Conservation (phyloP, 2,113 vertebrate genomes). For the Sarotherodon lohbergeri region DNA sequence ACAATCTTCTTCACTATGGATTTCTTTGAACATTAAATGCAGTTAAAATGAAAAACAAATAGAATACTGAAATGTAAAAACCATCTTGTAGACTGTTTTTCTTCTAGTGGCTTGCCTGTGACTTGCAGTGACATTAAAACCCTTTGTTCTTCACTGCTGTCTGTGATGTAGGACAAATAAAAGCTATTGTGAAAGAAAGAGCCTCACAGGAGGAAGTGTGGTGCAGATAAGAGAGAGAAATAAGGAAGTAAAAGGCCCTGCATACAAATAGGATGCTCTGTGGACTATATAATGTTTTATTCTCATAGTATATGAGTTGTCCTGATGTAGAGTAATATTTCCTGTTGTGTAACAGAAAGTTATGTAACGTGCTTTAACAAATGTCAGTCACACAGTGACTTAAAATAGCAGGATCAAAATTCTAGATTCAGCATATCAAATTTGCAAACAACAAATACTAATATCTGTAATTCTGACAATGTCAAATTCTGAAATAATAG, state of each 20-base stretch:
- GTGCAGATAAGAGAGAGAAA: not conserved
- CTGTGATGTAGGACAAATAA: not conserved
- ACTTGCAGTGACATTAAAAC: not conserved
- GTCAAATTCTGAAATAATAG: not conserved
- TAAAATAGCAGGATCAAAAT: not conserved
- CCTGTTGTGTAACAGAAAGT: not conserved
- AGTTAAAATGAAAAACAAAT: not conserved
- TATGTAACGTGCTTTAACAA: not conserved
- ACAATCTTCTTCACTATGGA: not conserved
- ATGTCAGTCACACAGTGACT: not conserved
- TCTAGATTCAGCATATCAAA: not conserved
- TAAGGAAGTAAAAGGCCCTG: not conserved
- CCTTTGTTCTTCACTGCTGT: not conserved
- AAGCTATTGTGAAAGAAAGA: not conserved
- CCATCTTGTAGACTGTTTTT: not conserved
- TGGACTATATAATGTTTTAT: not conserved
- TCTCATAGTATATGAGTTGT: not conserved
- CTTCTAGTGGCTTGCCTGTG: not conserved
- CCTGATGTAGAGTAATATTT: not conserved
- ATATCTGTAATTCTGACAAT: not conserved
- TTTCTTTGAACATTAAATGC: not conserved
- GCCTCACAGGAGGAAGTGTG: not conserved
- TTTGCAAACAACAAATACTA: not conserved
- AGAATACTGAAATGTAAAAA: not conserved
- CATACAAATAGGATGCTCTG: not conserved